phyloP scores from a whole-genome alignment of 2,113 vertebrate genomes.

The Anarhynchus alexandrinus region DNA sequence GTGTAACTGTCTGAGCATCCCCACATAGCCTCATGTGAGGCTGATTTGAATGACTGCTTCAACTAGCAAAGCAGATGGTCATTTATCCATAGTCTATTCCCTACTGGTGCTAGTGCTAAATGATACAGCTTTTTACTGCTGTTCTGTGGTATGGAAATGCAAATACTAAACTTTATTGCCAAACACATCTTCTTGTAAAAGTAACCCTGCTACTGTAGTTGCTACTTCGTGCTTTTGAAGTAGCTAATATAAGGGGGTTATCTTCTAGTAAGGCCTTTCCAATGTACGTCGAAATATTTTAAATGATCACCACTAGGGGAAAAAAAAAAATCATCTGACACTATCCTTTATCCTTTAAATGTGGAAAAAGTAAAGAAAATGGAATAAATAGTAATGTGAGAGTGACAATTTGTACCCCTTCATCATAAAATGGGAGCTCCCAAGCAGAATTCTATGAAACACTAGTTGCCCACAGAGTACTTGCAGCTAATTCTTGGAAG shows the following conservation, averaged over 20 bases:
- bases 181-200: not conserved
- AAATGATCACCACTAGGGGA: not conserved
- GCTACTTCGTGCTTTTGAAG: not conserved
- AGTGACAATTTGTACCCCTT: not conserved
- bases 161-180: not conserved
- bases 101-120: not conserved
- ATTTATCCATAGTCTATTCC: not conserved
- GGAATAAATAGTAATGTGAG: not conserved
- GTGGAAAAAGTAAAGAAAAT: not conserved
- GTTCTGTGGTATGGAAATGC: not conserved
- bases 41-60: not conserved
- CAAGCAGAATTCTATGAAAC: not conserved
- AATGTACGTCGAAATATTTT: not conserved
- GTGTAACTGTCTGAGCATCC: not conserved
- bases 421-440: not conserved
- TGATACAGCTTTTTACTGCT: not conserved
- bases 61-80: constrained; percentile 28
- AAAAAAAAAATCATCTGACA: not conserved
- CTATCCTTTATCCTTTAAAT: not conserved
- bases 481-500: constrained; percentile 57
- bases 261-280: not conserved
- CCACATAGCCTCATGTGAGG: not conserved
- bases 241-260: not conserved
- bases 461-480: not conserved
- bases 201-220: not conserved